Base-by-base conservation (phyloP, 2,113 vertebrate genomes). In the Tenebrosternarchus preto region DNA sequence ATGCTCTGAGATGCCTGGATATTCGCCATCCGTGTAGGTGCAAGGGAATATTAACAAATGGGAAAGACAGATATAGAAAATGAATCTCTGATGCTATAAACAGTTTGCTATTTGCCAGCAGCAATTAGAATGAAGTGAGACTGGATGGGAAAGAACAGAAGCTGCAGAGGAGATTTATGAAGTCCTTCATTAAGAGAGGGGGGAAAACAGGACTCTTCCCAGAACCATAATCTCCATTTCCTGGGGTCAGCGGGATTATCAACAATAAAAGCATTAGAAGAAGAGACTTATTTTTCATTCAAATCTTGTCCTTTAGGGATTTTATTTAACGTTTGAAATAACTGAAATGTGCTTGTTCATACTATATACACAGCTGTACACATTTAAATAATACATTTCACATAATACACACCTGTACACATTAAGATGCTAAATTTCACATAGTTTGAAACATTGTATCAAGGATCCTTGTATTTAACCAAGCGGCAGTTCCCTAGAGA, bases 291-390 rank as follows among this genome's bases (percentile, higher is more conserved):
- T 56, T 77, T 39, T 50, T 77, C 63, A 36, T 33, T 39, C 20
- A 22, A 68, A 24, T 68, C 29, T 36, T 19, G 55, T 74, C 56
- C 63, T 70, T 29, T 64, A 80, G 77, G 61, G 76, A 57, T 63
- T 83, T 83, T 83, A 76, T 76, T 76, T 64, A 25, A 79, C 72
- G 70, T 70, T 79, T 70, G 50, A 67, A 72, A 56, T 24, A 53
- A 56, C 55, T 46, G 72, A 71, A 66, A 39, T 61, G 29, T 39
- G 25, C 22, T 50, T 53, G 27, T 53, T 71, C 71, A 6, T 63
- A 69, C n/a, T 68, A 50, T 68, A 50, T 69, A 63, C 39, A 36
- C 63, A 75, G 60, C n/a, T 67, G 57, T 68, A 64, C 43, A 39
- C 64, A 73, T 39, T 63, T 7, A 70, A 31, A 60, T 82, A 76